Conservation (phyloP, 2,888 invertebrate species). For the Platynereis dumerilii region DNA sequence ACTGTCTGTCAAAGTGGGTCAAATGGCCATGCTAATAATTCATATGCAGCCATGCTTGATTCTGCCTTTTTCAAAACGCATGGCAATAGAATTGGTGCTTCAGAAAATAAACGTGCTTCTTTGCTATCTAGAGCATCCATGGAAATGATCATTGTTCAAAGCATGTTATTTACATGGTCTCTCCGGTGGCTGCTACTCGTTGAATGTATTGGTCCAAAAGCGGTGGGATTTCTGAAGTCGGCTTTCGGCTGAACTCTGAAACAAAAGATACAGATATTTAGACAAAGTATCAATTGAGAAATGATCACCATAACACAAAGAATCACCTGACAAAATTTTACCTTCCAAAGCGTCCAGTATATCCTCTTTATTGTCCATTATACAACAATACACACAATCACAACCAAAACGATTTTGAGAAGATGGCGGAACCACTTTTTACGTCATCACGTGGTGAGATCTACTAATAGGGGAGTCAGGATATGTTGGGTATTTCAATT, state of each 20-base stretch:
- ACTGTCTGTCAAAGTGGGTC: no score
- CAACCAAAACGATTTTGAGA: constrained; percentile 6
- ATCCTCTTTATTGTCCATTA: constrained; percentile 57
- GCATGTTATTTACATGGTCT: constrained; percentile 31
- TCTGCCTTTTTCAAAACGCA: no score
- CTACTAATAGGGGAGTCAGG: no score
- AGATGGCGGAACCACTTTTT: constrained; percentile 17
- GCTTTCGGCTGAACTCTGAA: constrained; percentile 22
- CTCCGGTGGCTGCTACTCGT: constrained; percentile 31
- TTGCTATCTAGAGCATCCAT: no score
- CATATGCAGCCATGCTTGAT: no score
- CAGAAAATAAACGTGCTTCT: no score
- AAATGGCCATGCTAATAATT: no score
- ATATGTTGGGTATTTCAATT: no score
- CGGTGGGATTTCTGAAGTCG: constrained; percentile 40
- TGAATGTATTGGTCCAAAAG: constrained; percentile 33
- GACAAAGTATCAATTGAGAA: no score
- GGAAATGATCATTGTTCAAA: no score
- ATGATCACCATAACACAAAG: neutral
- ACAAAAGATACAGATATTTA: neutral
- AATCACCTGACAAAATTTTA: constrained; percentile 32
- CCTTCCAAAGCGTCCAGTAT: constrained; percentile 51
- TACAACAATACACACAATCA: neutral
- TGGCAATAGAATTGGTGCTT: no score
- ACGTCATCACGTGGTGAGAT: no score